Evolutionary conservation across 1,140 invertebrate genomes (phyloP).

Genomic region (Trialeurodes vaporariorum): DNA sequence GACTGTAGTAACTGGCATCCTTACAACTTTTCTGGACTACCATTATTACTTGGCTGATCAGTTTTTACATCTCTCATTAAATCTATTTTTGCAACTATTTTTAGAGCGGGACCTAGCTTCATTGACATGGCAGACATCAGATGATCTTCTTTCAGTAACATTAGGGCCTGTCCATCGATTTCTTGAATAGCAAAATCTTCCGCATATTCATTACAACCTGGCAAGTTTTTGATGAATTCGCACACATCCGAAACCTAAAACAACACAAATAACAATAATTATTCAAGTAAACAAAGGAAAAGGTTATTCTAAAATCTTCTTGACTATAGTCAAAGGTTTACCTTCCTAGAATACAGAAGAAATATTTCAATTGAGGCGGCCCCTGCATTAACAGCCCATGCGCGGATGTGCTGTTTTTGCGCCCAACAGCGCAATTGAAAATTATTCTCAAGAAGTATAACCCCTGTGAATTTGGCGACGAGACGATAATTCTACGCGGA

Average conservation of each 20-base stretch:
- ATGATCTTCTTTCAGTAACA: slow-evolving; percentile 90
- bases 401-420: too few species aligned
- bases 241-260: slow-evolving; percentile 27
- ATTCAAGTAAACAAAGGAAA: too few species aligned
- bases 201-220: slow-evolving; percentile 83
- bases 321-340: too few species aligned
- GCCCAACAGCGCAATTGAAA: too few species aligned
- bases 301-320: too few species aligned
- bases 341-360: too few species aligned
- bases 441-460: too few species aligned
- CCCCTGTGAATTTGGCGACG: too few species aligned
- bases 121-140: slow-evolving; percentile 89
- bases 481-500: too few species aligned
- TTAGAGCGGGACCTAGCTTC: slow-evolving; percentile 87
- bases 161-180: slow-evolving; percentile 87
- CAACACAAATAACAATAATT: too few species aligned
- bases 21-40: not conserved
- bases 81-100: slow-evolving; percentile 81
- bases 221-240: slow-evolving; percentile 33
- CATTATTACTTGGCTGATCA: slow-evolving; percentile 3
- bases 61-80: slow-evolving; percentile 50
- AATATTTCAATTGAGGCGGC: too few species aligned
- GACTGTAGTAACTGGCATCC: not conserved
- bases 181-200: slow-evolving; percentile 92
- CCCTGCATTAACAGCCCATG: too few species aligned